Conservation (phyloP, 1,140 invertebrate genomes). For the Protaetia brevitarsis region DNA sequence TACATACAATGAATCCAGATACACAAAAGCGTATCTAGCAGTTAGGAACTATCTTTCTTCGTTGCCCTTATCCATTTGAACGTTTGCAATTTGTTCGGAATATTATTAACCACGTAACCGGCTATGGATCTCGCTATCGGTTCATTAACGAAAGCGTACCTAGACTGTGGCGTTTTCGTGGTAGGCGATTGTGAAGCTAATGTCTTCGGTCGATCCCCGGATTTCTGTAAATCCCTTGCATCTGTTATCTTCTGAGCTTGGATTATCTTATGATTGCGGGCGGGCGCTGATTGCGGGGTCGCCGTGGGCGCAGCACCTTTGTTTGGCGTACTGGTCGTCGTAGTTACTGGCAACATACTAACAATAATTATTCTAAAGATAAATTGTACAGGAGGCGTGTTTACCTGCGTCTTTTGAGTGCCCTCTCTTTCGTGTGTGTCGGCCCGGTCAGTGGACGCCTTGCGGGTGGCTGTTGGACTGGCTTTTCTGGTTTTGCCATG, state of each 20-base stretch:
- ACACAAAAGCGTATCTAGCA: neutral
- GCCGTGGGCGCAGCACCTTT: neutral
- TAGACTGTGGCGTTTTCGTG: conserved; percentile 31
- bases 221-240: neutral
- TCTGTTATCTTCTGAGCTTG: conserved; percentile 14
- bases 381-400: neutral
- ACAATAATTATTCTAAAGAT: conserved; percentile 31
- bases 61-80: conserved; percentile 21
- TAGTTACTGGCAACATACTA: conserved; percentile 35
- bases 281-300: conserved; percentile 2
- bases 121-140: conserved; percentile 45
- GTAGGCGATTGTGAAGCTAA: conserved; percentile 16
- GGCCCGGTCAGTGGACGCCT: conserved; percentile 18
- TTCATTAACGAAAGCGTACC: conserved; percentile 35
- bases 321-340: conserved; percentile 25
- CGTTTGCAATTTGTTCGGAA: conserved; percentile 33
- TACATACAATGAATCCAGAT: neutral
- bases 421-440: conserved; percentile 20
- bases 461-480: conserved; percentile 10
- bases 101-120: conserved; percentile 41
- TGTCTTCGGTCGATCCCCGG: conserved; percentile 24
- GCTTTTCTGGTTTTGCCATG: neutral
- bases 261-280: conserved; percentile 13
- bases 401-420: conserved; percentile 34
- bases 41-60: conserved; percentile 7